phyloP scores from a whole-genome alignment of 2,113 vertebrate genomes.

The Dicaeum eximium region DNA sequence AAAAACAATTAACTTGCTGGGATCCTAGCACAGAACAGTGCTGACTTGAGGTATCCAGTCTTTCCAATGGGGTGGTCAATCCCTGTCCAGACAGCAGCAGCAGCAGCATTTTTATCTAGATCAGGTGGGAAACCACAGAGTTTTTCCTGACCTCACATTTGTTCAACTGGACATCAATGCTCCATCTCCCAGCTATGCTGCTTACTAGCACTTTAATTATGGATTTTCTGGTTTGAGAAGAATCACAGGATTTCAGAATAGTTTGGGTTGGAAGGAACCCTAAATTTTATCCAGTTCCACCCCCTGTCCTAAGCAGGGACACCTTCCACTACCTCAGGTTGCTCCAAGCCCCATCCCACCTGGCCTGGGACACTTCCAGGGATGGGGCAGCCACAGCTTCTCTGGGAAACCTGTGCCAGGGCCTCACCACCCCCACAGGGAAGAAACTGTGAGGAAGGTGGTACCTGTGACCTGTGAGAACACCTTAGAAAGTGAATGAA shows the following conservation, averaged over 20 bases:
- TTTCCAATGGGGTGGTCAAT: neutral
- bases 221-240: neutral
- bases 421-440: rapidly evolving
- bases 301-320: neutral
- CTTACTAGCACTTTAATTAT: neutral
- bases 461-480: neutral
- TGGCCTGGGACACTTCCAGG: neutral
- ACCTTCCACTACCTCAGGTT: rapidly evolving
- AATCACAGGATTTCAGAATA: neutral
- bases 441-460: neutral
- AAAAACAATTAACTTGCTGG: rapidly evolving
- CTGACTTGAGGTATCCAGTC: rapidly evolving
- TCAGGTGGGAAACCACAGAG: rapidly evolving
- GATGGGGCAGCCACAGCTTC: neutral
- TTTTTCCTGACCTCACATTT: neutral
- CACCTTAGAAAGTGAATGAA: neutral
- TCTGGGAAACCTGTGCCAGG: rapidly evolving
- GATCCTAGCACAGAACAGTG: neutral
- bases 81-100: neutral
- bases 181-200: rapidly evolving
- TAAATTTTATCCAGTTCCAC: neutral
- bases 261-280: neutral
- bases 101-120: neutral
- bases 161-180: neutral
- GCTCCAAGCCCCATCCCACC: rapidly evolving